A percentile compares a stretch with the other conserved stretches of the same genome.
Evolutionary conservation across 2,113 vertebrate species (phyloP).

Genomic region (Rhombomys opimus): DNA sequence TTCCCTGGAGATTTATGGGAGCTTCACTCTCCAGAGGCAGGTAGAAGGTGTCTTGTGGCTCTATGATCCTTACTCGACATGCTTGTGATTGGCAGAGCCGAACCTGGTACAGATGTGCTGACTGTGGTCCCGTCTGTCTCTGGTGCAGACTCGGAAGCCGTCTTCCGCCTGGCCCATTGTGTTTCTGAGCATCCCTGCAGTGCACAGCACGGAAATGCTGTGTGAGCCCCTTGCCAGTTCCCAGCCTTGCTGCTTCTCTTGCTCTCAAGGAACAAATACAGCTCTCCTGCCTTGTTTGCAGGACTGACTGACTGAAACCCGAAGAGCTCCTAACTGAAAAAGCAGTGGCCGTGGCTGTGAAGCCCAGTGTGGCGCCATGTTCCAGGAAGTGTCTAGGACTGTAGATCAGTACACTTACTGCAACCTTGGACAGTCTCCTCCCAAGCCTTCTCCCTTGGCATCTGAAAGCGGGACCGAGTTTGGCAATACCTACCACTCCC

Average conservation of each 20-base stretch:
- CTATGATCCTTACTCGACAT: rapidly evolving
- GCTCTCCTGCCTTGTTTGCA: not conserved
- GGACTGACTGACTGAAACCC: slow-evolving; percentile 12
- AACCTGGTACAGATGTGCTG: not conserved
- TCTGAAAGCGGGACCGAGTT: not conserved
- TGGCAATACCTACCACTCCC: not conserved
- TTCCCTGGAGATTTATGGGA: not conserved
- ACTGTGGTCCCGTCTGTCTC: not conserved
- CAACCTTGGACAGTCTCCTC: not conserved
- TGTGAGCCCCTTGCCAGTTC: not conserved
- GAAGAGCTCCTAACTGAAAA: not conserved
- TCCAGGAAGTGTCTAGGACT: not conserved
- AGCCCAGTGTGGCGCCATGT: not conserved
- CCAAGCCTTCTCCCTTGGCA: not conserved
- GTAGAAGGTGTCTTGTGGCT: not conserved
- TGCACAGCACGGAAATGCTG: not conserved
- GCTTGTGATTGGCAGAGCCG: not conserved
- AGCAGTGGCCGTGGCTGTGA: not conserved
- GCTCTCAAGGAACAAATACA: not conserved
- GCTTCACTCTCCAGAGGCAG: not conserved
- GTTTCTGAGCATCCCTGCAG: not conserved
- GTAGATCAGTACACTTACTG: not conserved
- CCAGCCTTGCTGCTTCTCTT: not conserved
- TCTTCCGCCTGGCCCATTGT: not conserved
- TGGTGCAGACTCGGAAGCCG: not conserved